These are phyloP conservation scores for Trididemnum nubilum DNA, from an alignment of 23 tunicate species.

Conservation along the genomic window DNA sequence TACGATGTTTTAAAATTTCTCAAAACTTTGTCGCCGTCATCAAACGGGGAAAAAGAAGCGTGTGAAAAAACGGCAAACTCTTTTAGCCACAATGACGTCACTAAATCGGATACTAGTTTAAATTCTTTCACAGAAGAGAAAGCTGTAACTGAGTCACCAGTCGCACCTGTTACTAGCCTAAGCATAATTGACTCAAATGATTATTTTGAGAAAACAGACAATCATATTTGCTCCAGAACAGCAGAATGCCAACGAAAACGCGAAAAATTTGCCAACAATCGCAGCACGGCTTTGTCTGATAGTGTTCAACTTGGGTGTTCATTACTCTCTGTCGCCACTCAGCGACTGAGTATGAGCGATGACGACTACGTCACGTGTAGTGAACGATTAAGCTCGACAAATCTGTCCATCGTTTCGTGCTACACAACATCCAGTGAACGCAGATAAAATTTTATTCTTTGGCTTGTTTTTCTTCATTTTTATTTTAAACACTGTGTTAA, in stretches of 20 bases:
- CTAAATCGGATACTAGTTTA: background rate
- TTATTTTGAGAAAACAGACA: background rate
- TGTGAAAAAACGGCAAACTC: background rate
- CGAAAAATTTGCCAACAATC: constrained; percentile 22
- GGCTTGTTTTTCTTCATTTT: too few relatives aligned
- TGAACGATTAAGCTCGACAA: constrained; percentile 2
- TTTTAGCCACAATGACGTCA: background rate
- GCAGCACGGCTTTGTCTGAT: background rate
- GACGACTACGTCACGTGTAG: constrained; percentile 18
- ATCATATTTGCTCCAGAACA: too few relatives aligned
- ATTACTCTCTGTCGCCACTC: constrained; percentile 16
- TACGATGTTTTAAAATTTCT: constrained; percentile 8
- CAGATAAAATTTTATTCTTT: too few relatives aligned
- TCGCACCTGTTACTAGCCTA: background rate
- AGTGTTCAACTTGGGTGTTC: background rate
- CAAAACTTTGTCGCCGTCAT: background rate
- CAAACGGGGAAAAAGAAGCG: background rate
- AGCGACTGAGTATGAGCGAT: background rate
- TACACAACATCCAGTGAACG: constrained; percentile 25
- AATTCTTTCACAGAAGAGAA: background rate
- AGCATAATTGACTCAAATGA: background rate
- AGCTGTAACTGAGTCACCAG: background rate
- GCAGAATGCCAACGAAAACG: constrained; percentile 11
- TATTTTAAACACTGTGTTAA: too few relatives aligned
- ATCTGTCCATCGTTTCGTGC: background rate